Base-by-base conservation (phyloP, 2,888 invertebrate species). In the Eulithis testata region DNA sequence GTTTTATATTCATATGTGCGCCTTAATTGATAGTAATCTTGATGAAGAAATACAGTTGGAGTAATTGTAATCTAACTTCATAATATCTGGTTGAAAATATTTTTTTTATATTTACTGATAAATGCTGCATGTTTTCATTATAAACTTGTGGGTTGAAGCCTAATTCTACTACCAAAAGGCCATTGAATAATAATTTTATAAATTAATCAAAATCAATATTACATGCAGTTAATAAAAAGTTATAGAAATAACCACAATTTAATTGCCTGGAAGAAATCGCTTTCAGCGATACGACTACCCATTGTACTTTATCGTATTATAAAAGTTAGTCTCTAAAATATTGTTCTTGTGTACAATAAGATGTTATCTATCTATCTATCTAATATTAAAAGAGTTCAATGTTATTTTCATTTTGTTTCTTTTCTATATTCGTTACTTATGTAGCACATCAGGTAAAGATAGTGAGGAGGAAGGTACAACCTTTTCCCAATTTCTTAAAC, bases 401-500 rank as follows among this genome's bases (percentile, higher is more conserved):
- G 3, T 31, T 5, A 31, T 31, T 31, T 31, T 31, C 31, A 31
- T 31, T 31, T 31, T 6, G 31, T 31, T 12, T 49, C 0, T 3
- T 49, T 49, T 21, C 21, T 49, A 40, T 21, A 3, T 40, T 53
- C 14, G 4, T 6, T 31, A 27, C 14, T 27, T 54, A 21, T 12
- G 59, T 51, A 56, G 43, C 52, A 49, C 55, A 58, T 63, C 49
- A 63, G 60, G 40, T 51, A 60, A 60, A 53, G 60, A 45, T 55
- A 62, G 56, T 21, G 60, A 43, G 44, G 49, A 12, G 49, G 57
- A 51, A 69, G 66, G 62, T 68, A 64, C 76, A 79, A 79, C 78
- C 73, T 76, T 76, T 77, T 77, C 78, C 78, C 75, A 73, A 76
- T 79, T 76, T 77, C 72, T 73, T 74, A 80, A 72, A 73, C 78